These are phyloP conservation scores for Dendronephthya gigantea DNA, from an alignment of 64 coral and sea anemone genomes.

Conservation along the genomic window DNA sequence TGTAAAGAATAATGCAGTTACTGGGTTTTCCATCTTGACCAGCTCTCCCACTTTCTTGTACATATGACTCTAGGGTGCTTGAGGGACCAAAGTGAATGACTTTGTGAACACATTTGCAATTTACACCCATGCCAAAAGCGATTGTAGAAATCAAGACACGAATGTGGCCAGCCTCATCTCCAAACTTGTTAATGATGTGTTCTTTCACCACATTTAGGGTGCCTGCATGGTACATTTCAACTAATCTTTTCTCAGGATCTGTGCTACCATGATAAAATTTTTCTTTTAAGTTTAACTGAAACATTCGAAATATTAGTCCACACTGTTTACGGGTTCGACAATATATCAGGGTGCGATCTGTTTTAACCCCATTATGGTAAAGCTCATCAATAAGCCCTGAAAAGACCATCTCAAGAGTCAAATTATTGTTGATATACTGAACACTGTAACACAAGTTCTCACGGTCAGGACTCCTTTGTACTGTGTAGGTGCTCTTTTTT, in stretches of 20 bases:
- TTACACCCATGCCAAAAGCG: slow-evolving; percentile 11
- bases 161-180: background rate
- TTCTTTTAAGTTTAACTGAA: background rate
- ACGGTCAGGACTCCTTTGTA: background rate
- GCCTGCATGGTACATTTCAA: background rate
- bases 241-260: background rate
- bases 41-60: slow-evolving; percentile 10
- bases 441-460: background rate
- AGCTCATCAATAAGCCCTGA: background rate
- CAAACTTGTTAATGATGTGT: background rate
- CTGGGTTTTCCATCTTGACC: background rate
- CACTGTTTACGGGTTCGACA: background rate
- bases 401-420: background rate
- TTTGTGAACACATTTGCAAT: background rate
- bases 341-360: background rate
- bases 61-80: background rate
- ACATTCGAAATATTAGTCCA: background rate
- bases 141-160: background rate
- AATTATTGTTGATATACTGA: background rate
- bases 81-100: slow-evolving; percentile 2
- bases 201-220: background rate
- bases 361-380: background rate
- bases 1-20: background rate
- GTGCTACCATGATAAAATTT: background rate
- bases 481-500: background rate